These are phyloP conservation scores for Steinernema scapterisci DNA, from an alignment of 2,888 invertebrate species.

Conservation along the genomic window DNA sequence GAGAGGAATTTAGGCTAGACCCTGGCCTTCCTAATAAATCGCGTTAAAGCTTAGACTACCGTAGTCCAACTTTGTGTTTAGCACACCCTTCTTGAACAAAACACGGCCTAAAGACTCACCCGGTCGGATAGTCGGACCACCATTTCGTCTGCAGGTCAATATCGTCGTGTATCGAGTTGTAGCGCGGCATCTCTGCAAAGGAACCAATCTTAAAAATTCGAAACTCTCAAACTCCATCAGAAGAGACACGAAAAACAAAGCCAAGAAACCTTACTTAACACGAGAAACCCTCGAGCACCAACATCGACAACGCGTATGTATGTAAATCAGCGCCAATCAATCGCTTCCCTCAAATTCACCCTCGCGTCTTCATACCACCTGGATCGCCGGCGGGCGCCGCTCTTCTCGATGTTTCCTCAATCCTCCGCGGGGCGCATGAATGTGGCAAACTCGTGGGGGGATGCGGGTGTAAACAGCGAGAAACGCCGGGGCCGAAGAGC, in stretches of 20 bases:
- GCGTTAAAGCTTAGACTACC: no score
- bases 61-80: no score
- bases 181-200: conserved; percentile 20
- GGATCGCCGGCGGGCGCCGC: no score
- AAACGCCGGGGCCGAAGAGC: background rate
- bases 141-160: conserved; percentile 64
- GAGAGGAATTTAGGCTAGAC: no score
- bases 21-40: no score
- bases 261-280: background rate
- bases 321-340: conserved; percentile 13
- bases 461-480: conserved; percentile 23
- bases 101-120: conserved; percentile 27
- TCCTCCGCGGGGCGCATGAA: conserved; percentile 5
- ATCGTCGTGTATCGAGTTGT: conserved; percentile 52
- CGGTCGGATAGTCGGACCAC: conserved; percentile 50
- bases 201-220: background rate
- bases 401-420: background rate
- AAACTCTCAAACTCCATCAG: background rate
- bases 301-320: background rate
- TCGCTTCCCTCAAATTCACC: background rate
- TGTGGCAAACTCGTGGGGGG: conserved; percentile 19
- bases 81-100: no score
- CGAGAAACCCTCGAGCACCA: background rate
- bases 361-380: background rate
- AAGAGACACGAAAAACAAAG: background rate